A percentile compares a stretch with the other conserved stretches of the same genome.
phyloP scores from a whole-genome alignment of 2,113 vertebrate genomes.

The Oxyura jamaicensis region DNA sequence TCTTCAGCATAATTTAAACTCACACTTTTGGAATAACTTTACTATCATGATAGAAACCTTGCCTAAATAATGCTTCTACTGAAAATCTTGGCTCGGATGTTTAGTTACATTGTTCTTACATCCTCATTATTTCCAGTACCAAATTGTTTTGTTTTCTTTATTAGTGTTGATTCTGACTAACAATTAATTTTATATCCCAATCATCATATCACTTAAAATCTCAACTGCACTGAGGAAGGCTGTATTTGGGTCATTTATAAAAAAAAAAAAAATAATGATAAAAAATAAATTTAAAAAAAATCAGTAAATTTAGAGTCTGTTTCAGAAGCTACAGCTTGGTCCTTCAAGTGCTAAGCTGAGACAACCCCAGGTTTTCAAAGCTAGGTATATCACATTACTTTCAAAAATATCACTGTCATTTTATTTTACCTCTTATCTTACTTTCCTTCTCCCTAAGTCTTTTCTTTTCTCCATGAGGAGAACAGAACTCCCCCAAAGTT shows the following conservation, averaged over 20 bases:
- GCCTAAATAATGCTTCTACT: not conserved
- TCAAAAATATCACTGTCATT: not conserved
- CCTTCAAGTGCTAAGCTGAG: not conserved
- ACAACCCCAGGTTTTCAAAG: not conserved
- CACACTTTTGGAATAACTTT: not conserved
- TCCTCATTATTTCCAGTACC: not conserved
- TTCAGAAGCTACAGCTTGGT: not conserved
- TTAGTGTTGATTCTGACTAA: not conserved
- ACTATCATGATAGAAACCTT: not conserved
- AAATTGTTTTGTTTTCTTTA: not conserved
- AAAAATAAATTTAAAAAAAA: not conserved
- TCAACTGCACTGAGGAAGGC: not conserved
- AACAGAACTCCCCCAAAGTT: not conserved
- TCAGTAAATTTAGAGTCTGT: not conserved
- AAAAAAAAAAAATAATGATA: no score
- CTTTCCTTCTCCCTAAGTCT: not conserved
- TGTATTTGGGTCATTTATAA: not conserved
- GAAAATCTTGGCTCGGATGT: not conserved
- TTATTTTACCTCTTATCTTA: not conserved
- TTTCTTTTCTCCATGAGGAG: not conserved
- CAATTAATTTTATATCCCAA: not conserved
- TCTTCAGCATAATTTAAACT: not conserved
- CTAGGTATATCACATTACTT: not conserved
- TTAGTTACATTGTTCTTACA: not conserved
- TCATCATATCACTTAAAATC: not conserved